These are phyloP conservation scores for Schizaphis graminum DNA, from an alignment of 2,888 invertebrate species.

Conservation along the genomic window DNA sequence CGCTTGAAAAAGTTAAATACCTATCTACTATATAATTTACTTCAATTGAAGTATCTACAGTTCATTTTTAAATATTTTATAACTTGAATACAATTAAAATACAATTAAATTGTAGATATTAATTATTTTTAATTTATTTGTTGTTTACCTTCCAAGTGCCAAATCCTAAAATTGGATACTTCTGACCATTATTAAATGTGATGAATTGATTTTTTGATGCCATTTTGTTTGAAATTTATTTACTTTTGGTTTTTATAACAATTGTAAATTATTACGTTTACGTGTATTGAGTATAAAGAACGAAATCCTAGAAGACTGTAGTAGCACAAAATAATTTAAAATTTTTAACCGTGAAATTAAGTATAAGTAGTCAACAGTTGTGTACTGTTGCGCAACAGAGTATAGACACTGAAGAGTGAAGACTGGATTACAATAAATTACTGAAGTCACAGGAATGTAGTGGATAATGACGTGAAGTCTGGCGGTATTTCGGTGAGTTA, in stretches of 20 bases:
- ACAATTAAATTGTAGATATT: background rate
- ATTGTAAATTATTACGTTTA: background rate
- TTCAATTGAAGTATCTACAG: background rate
- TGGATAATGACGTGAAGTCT: no score
- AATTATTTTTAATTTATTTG: background rate
- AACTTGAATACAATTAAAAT: background rate
- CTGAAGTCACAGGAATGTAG: no score
- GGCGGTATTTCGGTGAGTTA: no score
- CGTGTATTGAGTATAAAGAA: background rate
- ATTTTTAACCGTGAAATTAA: background rate
- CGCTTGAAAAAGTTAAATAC: background rate
- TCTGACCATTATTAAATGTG: constrained; percentile 71
- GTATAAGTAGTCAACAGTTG: background rate
- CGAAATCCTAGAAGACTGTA: background rate
- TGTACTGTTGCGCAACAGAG: background rate
- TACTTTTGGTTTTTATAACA: background rate
- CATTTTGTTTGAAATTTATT: constrained; percentile 52
- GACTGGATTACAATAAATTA: no score
- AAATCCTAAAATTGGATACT: constrained; percentile 71
- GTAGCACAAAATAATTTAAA: background rate
- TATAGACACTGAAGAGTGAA: background rate
- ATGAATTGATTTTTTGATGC: constrained; percentile 69
- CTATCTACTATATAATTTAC: background rate
- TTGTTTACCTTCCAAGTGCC: constrained; percentile 71
- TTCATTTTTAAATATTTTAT: background rate